Conservation (phyloP, 2,113 vertebrate genomes). For the Lampris megalopsis region DNA sequence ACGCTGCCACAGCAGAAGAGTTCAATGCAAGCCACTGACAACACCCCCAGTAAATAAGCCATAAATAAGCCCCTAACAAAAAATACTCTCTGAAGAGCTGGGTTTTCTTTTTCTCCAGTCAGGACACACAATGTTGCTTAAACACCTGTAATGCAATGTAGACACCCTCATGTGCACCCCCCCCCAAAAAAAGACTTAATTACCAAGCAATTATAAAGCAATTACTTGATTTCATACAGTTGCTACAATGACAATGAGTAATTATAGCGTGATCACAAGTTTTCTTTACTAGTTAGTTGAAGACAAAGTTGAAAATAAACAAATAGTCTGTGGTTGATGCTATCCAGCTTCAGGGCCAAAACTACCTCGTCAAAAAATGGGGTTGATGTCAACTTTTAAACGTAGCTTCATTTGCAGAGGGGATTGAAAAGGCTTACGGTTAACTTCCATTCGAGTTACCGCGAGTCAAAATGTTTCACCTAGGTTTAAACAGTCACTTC, state of each 20-base stretch:
- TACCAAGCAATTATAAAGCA: slow-evolving; percentile 61
- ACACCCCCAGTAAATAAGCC: background rate
- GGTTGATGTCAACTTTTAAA: slow-evolving; percentile 11
- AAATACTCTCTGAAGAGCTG: background rate
- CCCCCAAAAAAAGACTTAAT: slow-evolving; percentile 38
- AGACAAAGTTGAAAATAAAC: background rate
- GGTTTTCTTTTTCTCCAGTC: background rate
- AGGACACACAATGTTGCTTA: slow-evolving; percentile 1
- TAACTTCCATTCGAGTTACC: slow-evolving; percentile 7
- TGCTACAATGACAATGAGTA: slow-evolving; percentile 53
- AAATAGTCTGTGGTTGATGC: slow-evolving; percentile 31
- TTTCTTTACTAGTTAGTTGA: slow-evolving; percentile 43
- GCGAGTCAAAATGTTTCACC: background rate
- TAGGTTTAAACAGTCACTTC: slow-evolving; percentile 1
- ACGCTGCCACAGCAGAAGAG: background rate
- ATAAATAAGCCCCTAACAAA: background rate
- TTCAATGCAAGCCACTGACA: slow-evolving; percentile 9
- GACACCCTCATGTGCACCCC: slow-evolving; percentile 36
- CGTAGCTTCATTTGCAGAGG: background rate
- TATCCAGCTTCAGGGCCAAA: background rate
- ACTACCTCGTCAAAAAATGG: background rate
- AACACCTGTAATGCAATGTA: slow-evolving; percentile 41
- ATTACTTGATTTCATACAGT: slow-evolving; percentile 63
- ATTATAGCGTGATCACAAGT: slow-evolving; percentile 40
- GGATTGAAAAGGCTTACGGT: no score